These are phyloP conservation scores for Centropyge bicolor DNA, from an alignment of 2,797 vertebrate species.

Conservation along the genomic window DNA sequence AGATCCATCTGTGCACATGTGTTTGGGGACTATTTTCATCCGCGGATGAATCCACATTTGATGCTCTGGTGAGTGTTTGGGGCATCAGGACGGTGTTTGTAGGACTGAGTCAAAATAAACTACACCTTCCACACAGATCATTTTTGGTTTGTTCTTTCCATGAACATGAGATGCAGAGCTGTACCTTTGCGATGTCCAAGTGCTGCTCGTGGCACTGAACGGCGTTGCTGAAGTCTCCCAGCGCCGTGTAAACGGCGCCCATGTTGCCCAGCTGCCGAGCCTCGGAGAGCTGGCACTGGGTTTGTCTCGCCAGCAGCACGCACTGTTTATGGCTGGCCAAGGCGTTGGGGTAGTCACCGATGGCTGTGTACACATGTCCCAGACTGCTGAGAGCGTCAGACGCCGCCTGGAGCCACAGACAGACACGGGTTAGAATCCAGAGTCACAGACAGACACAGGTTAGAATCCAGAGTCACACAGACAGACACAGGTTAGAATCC, in stretches of 20 bases:
- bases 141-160: too few species aligned
- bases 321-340: constrained; percentile 98
- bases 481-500: not conserved
- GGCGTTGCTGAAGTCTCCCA: constrained; percentile 95
- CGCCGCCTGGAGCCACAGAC: constrained; percentile 86
- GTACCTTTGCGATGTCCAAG: constrained; percentile 92
- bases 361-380: constrained; percentile 96
- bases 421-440: not conserved
- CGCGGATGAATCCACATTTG: not conserved
- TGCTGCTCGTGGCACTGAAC: constrained; percentile 96
- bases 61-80: not conserved
- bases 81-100: not conserved
- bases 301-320: constrained; percentile 93
- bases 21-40: not conserved
- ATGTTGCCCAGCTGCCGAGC: constrained; percentile 97
- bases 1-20: too few species aligned
- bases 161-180: not conserved
- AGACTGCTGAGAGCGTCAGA: constrained; percentile 95
- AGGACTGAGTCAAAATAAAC: too few species aligned
- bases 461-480: not conserved
- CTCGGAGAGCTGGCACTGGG: constrained; percentile 92
- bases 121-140: too few species aligned
- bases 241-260: constrained; percentile 97
- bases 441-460: not conserved
- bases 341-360: constrained; percentile 96